phyloP scores from a whole-genome alignment of 1,140 invertebrate genomes.

The Pissodes strobi region DNA sequence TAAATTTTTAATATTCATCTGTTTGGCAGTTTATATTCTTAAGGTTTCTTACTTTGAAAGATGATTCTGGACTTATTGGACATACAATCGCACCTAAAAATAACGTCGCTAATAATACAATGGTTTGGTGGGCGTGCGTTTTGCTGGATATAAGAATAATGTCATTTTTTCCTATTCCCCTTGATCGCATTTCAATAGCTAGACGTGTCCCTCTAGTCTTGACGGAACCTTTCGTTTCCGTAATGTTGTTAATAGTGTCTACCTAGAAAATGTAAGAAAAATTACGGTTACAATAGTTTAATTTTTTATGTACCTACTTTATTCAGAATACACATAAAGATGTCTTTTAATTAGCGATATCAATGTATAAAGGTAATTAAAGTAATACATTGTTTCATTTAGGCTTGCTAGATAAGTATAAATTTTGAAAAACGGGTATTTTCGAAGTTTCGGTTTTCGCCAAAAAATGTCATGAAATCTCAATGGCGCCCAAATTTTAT shows the following conservation, averaged over 20 bases:
- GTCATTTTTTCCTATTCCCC: constrained; percentile 37
- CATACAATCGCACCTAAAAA: constrained; percentile 45
- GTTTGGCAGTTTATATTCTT: too few species aligned
- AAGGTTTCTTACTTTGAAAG: constrained; percentile 16
- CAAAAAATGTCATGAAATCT: too few species aligned
- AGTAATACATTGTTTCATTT: too few species aligned
- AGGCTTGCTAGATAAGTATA: too few species aligned
- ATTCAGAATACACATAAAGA: too few species aligned
- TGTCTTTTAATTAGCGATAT: too few species aligned
- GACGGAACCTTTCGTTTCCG: constrained; percentile 45
- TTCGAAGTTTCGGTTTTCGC: too few species aligned
- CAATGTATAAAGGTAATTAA: too few species aligned
- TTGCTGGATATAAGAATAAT: constrained; percentile 43
- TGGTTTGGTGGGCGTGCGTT: constrained; percentile 43
- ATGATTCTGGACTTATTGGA: constrained; percentile 38
- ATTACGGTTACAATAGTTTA: neutral
- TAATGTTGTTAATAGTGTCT: constrained; percentile 38
- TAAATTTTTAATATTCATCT: too few species aligned
- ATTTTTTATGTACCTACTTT: too few species aligned
- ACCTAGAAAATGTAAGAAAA: constrained; percentile 31
- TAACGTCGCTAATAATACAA: constrained; percentile 39
- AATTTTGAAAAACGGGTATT: too few species aligned
- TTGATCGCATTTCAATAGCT: constrained; percentile 34
- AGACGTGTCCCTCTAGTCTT: constrained; percentile 35
- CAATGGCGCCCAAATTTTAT: too few species aligned